Percentiles rank a stretch among this genome's conserved stretches.
Conservation (phyloP, 2,888 invertebrate genomes). For the Dioctria linearis region DNA sequence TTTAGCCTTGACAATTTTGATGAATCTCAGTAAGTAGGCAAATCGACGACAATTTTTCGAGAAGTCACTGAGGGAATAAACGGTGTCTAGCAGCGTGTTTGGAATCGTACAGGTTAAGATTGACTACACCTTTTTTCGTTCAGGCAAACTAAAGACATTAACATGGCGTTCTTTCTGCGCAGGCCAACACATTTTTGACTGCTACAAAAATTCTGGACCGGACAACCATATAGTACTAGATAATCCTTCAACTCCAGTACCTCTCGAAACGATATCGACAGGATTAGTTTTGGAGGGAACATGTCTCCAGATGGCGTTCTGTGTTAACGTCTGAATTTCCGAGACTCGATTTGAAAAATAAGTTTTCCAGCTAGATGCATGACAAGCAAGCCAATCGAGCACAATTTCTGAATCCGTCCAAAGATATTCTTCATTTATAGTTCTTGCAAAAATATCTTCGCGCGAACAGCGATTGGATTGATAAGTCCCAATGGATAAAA, state of each 20-base stretch:
- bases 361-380: slow-evolving; percentile 4
- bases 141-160: not conserved
- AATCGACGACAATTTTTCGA: not conserved
- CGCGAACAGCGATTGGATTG: too few species aligned
- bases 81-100: not conserved
- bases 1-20: not conserved
- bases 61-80: not conserved
- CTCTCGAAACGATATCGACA: slow-evolving; percentile 59
- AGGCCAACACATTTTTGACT: not conserved
- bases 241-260: not conserved
- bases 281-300: too few species aligned
- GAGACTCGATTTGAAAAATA: slow-evolving; percentile 56
- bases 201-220: not conserved
- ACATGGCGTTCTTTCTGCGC: not conserved
- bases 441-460: slow-evolving; percentile 5
- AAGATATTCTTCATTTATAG: not conserved
- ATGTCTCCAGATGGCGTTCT: too few species aligned
- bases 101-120: not conserved
- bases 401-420: not conserved
- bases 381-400: too few species aligned
- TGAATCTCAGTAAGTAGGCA: not conserved
- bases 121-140: not conserved
- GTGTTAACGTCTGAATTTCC: slow-evolving; percentile 52
- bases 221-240: not conserved
- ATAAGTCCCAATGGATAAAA: slow-evolving; percentile 32